Conservation (phyloP, 2,888 invertebrate species). For the Ferrisia virgata region DNA sequence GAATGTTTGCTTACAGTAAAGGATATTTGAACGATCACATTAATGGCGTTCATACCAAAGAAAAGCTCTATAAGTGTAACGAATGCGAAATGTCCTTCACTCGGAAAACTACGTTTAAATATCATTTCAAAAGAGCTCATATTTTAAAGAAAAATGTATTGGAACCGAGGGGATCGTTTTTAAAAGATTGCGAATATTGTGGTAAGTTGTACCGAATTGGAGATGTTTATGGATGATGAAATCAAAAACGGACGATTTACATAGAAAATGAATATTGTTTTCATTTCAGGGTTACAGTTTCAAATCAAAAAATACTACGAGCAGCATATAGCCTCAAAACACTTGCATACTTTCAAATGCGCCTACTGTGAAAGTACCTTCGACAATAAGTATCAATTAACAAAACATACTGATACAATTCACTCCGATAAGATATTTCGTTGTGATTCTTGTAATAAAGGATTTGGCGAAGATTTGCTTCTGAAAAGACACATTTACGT, state of each 20-base stretch:
- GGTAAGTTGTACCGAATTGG: slow-evolving; percentile 5
- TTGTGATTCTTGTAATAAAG: background rate
- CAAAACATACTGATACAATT: background rate
- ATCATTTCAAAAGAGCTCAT: slow-evolving; percentile 41
- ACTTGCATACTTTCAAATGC: slow-evolving; percentile 22
- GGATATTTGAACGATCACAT: slow-evolving; percentile 35
- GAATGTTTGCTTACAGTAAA: slow-evolving; percentile 13
- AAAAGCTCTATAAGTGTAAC: slow-evolving; percentile 30
- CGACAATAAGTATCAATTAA: slow-evolving; percentile 1
- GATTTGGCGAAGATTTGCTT: slow-evolving; percentile 18
- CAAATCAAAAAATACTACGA: slow-evolving; percentile 41
- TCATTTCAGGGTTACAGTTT: slow-evolving; percentile 28
- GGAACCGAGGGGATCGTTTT: slow-evolving; percentile 38
- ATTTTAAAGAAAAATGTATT: slow-evolving; percentile 31
- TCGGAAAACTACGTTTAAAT: slow-evolving; percentile 20
- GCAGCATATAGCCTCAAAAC: slow-evolving; percentile 29
- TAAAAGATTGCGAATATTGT: slow-evolving; percentile 41
- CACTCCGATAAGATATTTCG: background rate
- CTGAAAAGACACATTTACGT: slow-evolving; percentile 36
- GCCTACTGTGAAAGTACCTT: background rate
- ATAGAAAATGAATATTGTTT: too few relatives aligned
- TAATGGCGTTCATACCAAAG: slow-evolving; percentile 36
- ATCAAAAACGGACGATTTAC: too few relatives aligned
- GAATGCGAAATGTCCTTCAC: slow-evolving; percentile 35
- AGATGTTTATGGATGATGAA: too few relatives aligned